Evolutionary conservation across 2,797 vertebrate species (phyloP), one percentile per base, ranked within the genome.

Genomic region (Psittacula echo): DNA sequence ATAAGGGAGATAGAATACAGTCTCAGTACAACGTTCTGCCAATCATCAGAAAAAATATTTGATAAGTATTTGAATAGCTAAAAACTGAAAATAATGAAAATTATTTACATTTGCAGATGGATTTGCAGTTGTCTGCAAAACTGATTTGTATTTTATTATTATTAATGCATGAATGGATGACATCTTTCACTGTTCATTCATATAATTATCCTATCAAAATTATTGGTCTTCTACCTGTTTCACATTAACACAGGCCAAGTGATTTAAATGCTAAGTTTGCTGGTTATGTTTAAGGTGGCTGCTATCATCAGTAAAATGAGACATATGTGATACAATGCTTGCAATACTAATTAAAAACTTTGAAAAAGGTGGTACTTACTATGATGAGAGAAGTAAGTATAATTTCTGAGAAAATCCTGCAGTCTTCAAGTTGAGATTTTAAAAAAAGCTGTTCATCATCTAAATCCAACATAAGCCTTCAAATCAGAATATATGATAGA

Each of bases 121-220:
- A 67, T 71, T 56, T 82, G 39, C 19, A 65, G 23, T 54, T 80
- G 42, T 66, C 41, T 91, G 44, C 71, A 71, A 66, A 84, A 81
- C 8, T 53, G 29, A 71, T 81, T 83, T 80, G 32, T 13, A 66
- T 89, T 85, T 68, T 89, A 72, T 50, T 89, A 62, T 70, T 88
- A 60, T 68, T 87, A 75, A 93, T 83, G 84, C 42, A 66, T 67
- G 27, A 72, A 81, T 50, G 6, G 11, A 16, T 75, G 39, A 84
- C 70, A 91, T 56, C 2, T 79, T 94, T 81, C 13, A 3, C n/a
- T 79, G 30, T 76, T 88, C 30, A 37, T 70, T 90, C 23, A 23
- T 73, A 22, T 44, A 87, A 54, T 13, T 82, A 68, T n/a, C 50
- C 13, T 68, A 81, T 66, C 10, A 75, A 94, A 94, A 94, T 65